Conservation (phyloP, 1,140 invertebrate species). For the Oppia nitens region DNA sequence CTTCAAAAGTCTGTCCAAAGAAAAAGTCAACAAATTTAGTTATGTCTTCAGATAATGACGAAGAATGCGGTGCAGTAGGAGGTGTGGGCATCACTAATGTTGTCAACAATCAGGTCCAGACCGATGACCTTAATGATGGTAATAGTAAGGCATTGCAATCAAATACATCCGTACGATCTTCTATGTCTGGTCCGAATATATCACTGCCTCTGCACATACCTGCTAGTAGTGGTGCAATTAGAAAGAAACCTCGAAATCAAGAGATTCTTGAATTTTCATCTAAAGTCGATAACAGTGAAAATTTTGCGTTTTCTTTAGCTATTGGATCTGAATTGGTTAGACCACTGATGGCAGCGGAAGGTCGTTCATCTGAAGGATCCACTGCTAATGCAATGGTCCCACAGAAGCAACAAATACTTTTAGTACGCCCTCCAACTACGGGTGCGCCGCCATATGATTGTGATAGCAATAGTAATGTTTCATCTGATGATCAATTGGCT, state of each 20-base stretch:
- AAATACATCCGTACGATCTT: background rate
- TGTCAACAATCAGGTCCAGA: background rate
- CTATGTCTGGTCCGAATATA: background rate
- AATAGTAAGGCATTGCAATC: background rate
- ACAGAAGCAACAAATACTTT: background rate
- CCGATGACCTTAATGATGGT: background rate
- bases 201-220: background rate
- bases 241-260: constrained; percentile 2
- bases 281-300: background rate
- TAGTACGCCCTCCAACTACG: background rate
- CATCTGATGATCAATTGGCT: background rate
- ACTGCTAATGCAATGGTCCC: background rate
- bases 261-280: background rate
- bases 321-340: background rate
- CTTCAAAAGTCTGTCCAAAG: background rate
- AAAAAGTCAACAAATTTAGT: background rate
- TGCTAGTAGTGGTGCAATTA: background rate
- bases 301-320: background rate
- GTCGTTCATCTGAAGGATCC: background rate
- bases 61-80: background rate
- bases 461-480: background rate
- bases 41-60: background rate
- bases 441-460: background rate
- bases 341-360: constrained; percentile 1
- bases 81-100: background rate